A percentile compares a stretch with the other conserved stretches of the same genome.
phyloP scores from a whole-genome alignment of 2,888 invertebrate genomes.

The Teleogryllus oceanicus region DNA sequence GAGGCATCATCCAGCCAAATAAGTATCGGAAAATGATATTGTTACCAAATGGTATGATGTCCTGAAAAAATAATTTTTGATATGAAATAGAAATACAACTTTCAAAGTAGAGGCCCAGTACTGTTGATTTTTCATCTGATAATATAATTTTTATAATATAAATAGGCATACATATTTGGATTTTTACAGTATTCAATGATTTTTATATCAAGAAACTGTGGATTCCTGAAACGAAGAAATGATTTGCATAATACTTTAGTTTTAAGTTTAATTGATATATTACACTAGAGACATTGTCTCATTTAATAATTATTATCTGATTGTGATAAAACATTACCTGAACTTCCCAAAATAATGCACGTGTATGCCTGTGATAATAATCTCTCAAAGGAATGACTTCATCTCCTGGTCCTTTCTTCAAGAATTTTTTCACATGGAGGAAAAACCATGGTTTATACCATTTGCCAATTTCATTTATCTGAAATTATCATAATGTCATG shows the following conservation, averaged over 20 bases:
- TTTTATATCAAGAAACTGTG: no score
- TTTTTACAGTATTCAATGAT: no score
- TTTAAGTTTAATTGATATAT: neutral
- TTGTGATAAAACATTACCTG: constrained; percentile 51
- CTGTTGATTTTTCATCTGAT: no score
- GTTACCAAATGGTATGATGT: constrained; percentile 81
- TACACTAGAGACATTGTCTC: no score
- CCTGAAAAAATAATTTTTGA: constrained; percentile 49
- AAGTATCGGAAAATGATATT: constrained; percentile 65
- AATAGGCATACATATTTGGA: no score
- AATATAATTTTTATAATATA: no score
- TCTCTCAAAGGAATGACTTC: constrained; percentile 77
- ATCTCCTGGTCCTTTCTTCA: constrained; percentile 45
- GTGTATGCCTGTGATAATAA: constrained; percentile 78
- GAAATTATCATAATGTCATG: constrained; percentile 32
- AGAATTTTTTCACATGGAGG: constrained; percentile 64
- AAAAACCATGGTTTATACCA: constrained; percentile 86
- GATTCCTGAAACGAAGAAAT: no score
- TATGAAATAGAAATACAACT: no score
- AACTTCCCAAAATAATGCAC: constrained; percentile 79
- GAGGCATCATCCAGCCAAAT: constrained; percentile 79
- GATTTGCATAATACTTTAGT: neutral
- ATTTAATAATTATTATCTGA: no score
- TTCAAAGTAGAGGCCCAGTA: no score
- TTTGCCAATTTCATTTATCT: constrained; percentile 69